A percentile compares a stretch with the other conserved stretches of the same genome.
These are phyloP conservation scores for Scelioninae gen. 1 DNA, from an alignment of 2,888 invertebrate genomes.

Conservation along the genomic window DNA sequence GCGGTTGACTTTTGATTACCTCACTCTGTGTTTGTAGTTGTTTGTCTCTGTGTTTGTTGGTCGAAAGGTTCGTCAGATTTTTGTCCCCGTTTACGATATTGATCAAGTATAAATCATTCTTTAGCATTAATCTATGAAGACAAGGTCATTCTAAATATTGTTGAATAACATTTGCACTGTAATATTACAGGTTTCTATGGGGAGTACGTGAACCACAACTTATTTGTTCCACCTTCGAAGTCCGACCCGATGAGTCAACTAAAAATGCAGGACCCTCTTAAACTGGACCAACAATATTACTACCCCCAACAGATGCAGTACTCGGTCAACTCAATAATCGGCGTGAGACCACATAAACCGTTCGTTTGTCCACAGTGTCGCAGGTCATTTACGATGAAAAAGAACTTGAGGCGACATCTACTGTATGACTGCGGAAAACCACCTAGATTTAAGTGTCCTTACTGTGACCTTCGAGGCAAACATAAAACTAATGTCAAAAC, in stretches of 20 bases:
- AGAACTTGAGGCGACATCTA: conserved; percentile 72
- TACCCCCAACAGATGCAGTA: conserved; percentile 48
- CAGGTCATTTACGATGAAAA: conserved; percentile 72
- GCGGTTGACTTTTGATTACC: conserved; percentile 28
- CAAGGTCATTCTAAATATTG: background rate
- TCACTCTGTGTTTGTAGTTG: conserved; percentile 10
- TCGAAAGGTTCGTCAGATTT: conserved; percentile 14
- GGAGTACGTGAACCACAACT: conserved; percentile 52
- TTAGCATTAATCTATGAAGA: conserved; percentile 10
- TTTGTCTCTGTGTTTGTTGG: conserved; percentile 25
- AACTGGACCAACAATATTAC: conserved; percentile 50
- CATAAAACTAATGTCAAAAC: conserved; percentile 69
- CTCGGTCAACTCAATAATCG: conserved; percentile 37
- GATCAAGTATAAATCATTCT: conserved; percentile 10
- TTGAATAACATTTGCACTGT: conserved; percentile 51
- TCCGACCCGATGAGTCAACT: conserved; percentile 8
- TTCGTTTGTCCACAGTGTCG: conserved; percentile 74
- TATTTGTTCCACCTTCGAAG: conserved; percentile 13
- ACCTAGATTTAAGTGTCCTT: conserved; percentile 74
- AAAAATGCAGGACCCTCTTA: conserved; percentile 32
- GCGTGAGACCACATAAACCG: conserved; percentile 53
- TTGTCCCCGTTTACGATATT: conserved; percentile 16
- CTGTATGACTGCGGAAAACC: conserved; percentile 70
- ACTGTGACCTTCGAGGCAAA: conserved; percentile 78
- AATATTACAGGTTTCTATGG: conserved; percentile 68